phyloP scores from a whole-genome alignment of 2,113 vertebrate genomes.

The Tachycineta bicolor region DNA sequence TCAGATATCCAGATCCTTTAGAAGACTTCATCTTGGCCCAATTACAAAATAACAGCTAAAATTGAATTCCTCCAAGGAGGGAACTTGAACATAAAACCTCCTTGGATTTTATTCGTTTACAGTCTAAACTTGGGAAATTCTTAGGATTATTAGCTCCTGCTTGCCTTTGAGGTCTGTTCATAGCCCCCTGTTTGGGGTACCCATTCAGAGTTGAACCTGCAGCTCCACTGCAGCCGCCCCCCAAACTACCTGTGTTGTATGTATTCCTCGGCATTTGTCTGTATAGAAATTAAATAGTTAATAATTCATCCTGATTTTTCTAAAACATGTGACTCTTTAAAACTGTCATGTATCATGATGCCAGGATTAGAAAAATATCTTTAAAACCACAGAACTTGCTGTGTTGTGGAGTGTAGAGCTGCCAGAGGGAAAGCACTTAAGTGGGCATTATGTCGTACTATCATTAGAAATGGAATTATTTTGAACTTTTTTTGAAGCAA shows the following conservation, averaged over 20 bases:
- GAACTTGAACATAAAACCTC: rapidly evolving
- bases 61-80: neutral
- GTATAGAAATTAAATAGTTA: neutral
- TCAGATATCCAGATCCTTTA: neutral
- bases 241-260: rapidly evolving
- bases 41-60: neutral
- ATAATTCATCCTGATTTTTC: neutral
- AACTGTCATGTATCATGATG: neutral
- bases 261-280: neutral
- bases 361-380: neutral
- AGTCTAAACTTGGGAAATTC: neutral
- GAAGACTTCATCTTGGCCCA: neutral
- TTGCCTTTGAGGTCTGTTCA: neutral
- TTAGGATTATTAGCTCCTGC: neutral
- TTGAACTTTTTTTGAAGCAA: neutral
- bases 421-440: neutral
- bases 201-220: neutral
- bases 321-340: neutral
- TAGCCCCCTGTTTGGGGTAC: no score
- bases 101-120: neutral
- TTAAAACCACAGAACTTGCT: neutral
- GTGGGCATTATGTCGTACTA: neutral
- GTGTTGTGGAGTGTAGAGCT: neutral
- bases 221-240: neutral
- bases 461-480: neutral